Evolutionary conservation across 2,113 vertebrate genomes (phyloP), one percentile per base, ranked within the genome.

Genomic region (Trochalopteron elliotii): DNA sequence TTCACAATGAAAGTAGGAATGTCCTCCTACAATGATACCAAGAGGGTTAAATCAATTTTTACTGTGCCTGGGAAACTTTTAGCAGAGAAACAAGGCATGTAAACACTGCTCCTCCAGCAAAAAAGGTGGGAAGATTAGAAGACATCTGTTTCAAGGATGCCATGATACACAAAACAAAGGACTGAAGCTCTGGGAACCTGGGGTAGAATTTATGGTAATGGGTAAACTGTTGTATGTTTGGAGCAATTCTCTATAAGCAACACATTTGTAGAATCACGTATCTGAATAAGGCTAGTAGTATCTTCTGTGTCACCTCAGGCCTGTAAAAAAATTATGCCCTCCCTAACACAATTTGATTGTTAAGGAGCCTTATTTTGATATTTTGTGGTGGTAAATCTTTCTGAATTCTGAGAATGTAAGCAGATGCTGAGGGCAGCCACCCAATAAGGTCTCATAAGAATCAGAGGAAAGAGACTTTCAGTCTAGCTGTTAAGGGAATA

Each of bases 241-340:
- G 13, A 30, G 6, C 7, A 45, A 15, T 8, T 31, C 12, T 45
- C 4, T 16, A 9, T 20, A 33, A 39, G 22, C 21, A 39, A 9
- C 22, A 33, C 10, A 40, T 12, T 12, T 39, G 2, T 31, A 39
- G 78, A 81, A 57, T 47, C 28, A 21, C 0, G 1, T 1, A 4
- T 21, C 40, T 6, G 4, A 7, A 7, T 12, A 37, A 21, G 17
- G 13, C 4, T 39, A 12, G 8, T 7, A 31, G 12, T 16, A 25
- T 6, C 10, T 17, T 7, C 22, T 40, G 28, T 16, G 28, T 6
- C 11, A 39, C 78, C 28, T 49, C 64, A 57, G 28, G 30, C 22
- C 28, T 69, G 28, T n/a, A 49, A 33, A 49, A 57, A 69, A 39
- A 49, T 59, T 2, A 27, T 49, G 28, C 7, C 9, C 9, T 39